Evolutionary conservation across 2,797 vertebrate species (phyloP), one percentile per base, ranked within the genome.

Genomic region (Danio aesculapii): DNA sequence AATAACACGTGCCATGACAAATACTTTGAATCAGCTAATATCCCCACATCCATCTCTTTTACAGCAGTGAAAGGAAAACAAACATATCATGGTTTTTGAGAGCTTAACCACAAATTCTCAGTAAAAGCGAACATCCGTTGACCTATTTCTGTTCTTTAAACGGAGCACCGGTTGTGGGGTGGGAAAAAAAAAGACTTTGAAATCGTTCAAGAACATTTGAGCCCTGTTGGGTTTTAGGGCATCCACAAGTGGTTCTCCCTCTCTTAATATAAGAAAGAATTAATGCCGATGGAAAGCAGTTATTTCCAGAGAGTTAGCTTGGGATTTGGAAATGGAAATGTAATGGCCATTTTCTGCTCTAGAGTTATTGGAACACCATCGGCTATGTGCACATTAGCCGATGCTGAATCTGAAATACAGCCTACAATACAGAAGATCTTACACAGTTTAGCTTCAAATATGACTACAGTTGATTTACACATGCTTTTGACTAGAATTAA

Each of bases 311-410:
- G 71, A 80, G 72, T 71, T 58, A 72, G 21, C 50, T 71, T 71
- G 68, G 58, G 49, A 80, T 75, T 58, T 43, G 12, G 30, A 68
- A 80, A 71, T 64, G 8, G 30, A 17, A 63, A 55, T 41, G 19
- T 57, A 79, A 83, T 44, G 41, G 55, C 6, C 9, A 79, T 83
- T 79, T 79, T 69, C 43, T 74, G 72, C 19, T 46, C 16, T 9
- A 52, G 6, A 70, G n/a, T 44, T 21, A 43, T 21, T 58, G 49
- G 41, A 70, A 13, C 72, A 66, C 72, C n/a, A 30, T 63, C 0
- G 71, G 57, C 43, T 16, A 70, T 53, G 77, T 9, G 10, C n/a
- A 16, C 61, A 78, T 83, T 62, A 79, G 70, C 47, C 6, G 0
- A 8, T 39, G 17, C 46, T 69, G 61, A 73, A 46, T 9, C 62